phyloP scores from a whole-genome alignment of 2,113 vertebrate genomes.

The Sigmodon hispidus region DNA sequence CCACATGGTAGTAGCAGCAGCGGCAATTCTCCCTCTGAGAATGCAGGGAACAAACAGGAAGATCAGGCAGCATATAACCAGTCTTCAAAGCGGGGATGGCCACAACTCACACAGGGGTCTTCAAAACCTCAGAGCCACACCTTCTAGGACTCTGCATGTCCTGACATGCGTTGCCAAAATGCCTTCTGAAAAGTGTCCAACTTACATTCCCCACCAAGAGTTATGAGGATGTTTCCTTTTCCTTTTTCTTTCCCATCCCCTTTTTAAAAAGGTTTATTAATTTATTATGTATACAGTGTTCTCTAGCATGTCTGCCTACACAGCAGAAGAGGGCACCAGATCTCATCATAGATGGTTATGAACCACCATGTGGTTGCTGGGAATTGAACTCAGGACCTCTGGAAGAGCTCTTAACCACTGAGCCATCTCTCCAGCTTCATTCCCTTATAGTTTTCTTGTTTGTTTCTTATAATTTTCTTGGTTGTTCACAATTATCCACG shows the following conservation, averaged over 20 bases:
- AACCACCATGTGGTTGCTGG: not conserved
- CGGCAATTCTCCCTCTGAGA: no score
- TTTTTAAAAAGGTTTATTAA: not conserved
- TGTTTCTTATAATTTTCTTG: not conserved
- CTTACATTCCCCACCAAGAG: not conserved
- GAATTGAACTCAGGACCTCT: not conserved
- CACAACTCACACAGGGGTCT: no score
- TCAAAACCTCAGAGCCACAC: no score
- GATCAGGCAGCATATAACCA: no score
- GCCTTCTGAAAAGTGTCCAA: not conserved
- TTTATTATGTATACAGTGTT: not conserved
- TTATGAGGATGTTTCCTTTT: not conserved
- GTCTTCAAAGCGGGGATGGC: no score
- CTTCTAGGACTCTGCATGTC: accelerated
- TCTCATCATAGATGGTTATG: not conserved
- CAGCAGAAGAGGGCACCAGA: not conserved
- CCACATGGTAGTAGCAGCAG: no score
- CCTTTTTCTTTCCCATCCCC: not conserved
- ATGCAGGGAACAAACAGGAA: no score
- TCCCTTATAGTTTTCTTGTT: not conserved
- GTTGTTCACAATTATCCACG: conserved; percentile 11
- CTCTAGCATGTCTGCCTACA: not conserved
- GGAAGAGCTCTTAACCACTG: not conserved
- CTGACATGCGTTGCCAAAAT: not conserved
- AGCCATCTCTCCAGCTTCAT: not conserved